These are phyloP conservation scores for Cyanoliseus patagonus DNA, from an alignment of 2,113 vertebrate species.

Conservation along the genomic window DNA sequence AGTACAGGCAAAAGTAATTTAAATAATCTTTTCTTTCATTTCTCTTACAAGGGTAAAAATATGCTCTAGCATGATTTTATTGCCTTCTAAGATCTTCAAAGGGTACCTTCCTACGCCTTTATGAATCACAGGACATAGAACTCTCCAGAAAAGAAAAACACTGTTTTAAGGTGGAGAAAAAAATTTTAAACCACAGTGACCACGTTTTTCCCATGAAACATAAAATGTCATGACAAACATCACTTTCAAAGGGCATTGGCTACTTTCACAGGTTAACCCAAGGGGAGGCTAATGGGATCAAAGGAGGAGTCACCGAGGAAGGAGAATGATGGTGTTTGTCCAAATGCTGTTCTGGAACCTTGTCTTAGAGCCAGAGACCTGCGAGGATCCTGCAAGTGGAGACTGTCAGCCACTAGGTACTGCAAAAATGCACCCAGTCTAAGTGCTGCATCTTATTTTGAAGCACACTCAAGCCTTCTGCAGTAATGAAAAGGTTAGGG, in stretches of 20 bases:
- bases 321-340: rapidly evolving
- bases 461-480: neutral
- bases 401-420: neutral
- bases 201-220: rapidly evolving
- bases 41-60: neutral
- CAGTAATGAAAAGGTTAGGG: neutral
- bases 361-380: neutral
- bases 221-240: rapidly evolving
- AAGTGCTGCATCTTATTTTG: neutral
- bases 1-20: neutral
- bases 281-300: neutral
- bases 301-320: neutral
- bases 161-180: neutral
- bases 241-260: neutral
- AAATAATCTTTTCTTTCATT: neutral
- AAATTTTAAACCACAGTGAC: neutral
- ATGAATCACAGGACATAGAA: neutral
- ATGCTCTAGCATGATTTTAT: neutral
- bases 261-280: neutral
- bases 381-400: neutral
- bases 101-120: neutral
- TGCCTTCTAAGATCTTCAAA: neutral
- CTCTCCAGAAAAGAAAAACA: neutral
- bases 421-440: neutral
- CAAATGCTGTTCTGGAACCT: neutral